Evolutionary conservation across 1,140 invertebrate species (phyloP).

Genomic region (Capitella teleta): DNA sequence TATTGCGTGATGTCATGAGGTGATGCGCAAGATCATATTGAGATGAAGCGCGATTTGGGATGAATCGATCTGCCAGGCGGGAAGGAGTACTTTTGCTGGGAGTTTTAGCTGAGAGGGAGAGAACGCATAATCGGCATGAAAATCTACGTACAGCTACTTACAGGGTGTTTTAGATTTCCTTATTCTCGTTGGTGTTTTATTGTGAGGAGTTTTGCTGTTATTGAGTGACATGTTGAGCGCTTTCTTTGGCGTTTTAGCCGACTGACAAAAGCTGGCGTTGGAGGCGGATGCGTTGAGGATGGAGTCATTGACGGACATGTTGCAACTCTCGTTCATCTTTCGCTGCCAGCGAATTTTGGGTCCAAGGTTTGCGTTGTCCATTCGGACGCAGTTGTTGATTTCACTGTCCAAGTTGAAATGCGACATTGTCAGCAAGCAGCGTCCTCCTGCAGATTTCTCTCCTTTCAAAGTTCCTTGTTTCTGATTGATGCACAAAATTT

Average conservation of each 20-base stretch:
- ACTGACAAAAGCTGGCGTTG: constrained; percentile 15
- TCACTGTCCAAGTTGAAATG: constrained; percentile 34
- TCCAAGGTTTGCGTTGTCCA: constrained; percentile 32
- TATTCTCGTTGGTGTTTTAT: too few relatives aligned
- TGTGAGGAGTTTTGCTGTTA: not conserved
- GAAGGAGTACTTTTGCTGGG: not conserved
- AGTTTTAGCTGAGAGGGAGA: not conserved
- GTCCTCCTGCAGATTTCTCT: too few relatives aligned
- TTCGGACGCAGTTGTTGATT: constrained; percentile 24
- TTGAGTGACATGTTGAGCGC: constrained; percentile 12
- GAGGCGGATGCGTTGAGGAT: constrained; percentile 14
- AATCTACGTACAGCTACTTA: not conserved
- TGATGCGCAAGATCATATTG: constrained; percentile 83
- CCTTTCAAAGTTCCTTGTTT: too few relatives aligned
- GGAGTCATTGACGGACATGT: constrained; percentile 6
- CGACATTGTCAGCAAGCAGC: too few relatives aligned
- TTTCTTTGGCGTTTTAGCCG: constrained; percentile 29
- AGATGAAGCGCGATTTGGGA: constrained; percentile 73
- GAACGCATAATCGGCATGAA: not conserved
- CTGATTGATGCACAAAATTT: too few relatives aligned
- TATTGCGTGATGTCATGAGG: constrained; percentile 26
- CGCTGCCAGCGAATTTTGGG: constrained; percentile 25
- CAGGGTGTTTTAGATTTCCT: too few relatives aligned
- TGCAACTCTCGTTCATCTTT: constrained; percentile 15
- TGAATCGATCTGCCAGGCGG: constrained; percentile 60